These are phyloP conservation scores for Sepioteuthis lessoniana DNA, from an alignment of 2,888 invertebrate genomes.

Conservation along the genomic window DNA sequence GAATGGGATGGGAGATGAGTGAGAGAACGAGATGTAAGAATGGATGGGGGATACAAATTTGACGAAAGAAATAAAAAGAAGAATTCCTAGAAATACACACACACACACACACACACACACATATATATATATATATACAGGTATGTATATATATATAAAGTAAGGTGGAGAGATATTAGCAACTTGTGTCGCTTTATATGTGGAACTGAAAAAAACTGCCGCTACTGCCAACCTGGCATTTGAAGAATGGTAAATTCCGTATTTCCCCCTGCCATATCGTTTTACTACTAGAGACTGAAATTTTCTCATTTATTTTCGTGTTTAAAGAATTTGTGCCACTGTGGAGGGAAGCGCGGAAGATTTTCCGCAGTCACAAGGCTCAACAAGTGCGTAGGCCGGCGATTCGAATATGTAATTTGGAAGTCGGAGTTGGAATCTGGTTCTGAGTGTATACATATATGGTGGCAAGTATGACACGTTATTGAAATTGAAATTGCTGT, in stretches of 20 bases:
- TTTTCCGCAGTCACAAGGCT: background rate
- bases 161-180: background rate
- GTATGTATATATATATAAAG: no score
- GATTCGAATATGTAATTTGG: background rate
- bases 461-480: background rate
- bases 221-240: background rate
- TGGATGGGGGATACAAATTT: background rate
- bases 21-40: no score
- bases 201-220: background rate
- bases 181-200: background rate
- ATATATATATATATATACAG: no score
- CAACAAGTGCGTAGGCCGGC: background rate
- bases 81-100: background rate
- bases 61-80: background rate
- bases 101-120: background rate
- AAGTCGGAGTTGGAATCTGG: background rate
- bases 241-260: background rate
- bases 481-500: background rate
- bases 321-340: background rate
- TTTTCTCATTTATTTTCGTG: background rate
- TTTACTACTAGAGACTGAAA: background rate
- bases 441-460: background rate
- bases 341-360: background rate
- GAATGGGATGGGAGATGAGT: no score
- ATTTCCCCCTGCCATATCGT: background rate